phyloP scores from a whole-genome alignment of 2,888 invertebrate genomes.

The Tetrapedia diversipes region DNA sequence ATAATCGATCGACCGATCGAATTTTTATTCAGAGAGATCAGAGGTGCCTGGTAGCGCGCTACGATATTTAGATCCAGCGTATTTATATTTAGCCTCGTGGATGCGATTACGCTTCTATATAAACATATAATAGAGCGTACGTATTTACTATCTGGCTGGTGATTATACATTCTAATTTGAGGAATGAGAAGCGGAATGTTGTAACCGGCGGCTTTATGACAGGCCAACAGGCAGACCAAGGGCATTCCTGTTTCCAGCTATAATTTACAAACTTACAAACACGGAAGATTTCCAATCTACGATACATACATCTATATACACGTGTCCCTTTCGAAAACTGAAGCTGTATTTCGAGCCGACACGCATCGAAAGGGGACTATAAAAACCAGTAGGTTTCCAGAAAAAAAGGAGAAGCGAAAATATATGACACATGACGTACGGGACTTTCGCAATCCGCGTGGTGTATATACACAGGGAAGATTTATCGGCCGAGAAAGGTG shows the following conservation, averaged over 20 bases:
- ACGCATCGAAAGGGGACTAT: neutral
- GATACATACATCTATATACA: too few relatives aligned
- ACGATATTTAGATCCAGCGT: constrained; percentile 54
- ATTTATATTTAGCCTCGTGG: constrained; percentile 56
- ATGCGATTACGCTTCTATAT: constrained; percentile 29
- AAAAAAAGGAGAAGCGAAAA: too few relatives aligned
- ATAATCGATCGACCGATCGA: constrained; percentile 21
- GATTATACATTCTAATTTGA: constrained; percentile 52
- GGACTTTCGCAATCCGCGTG: constrained; percentile 18
- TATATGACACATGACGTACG: neutral
- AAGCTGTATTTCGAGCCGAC: neutral
- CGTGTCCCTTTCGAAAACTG: neutral
- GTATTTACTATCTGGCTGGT: constrained; percentile 37
- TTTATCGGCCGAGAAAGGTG: constrained; percentile 47
- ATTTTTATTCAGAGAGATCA: constrained; percentile 39
- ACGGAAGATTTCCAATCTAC: constrained; percentile 8
- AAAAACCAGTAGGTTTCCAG: neutral
- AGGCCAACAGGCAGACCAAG: constrained; percentile 23
- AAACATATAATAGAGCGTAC: constrained; percentile 52
- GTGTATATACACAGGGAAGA: neutral
- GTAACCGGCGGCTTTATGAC: constrained; percentile 24
- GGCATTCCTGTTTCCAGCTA: constrained; percentile 18
- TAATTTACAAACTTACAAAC: neutral
- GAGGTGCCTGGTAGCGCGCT: too few relatives aligned
- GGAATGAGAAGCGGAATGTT: constrained; percentile 37